Evolutionary conservation across 1,140 invertebrate species (phyloP), one percentile per base, ranked within the genome.

Genomic region (Cydia fagiglandana): DNA sequence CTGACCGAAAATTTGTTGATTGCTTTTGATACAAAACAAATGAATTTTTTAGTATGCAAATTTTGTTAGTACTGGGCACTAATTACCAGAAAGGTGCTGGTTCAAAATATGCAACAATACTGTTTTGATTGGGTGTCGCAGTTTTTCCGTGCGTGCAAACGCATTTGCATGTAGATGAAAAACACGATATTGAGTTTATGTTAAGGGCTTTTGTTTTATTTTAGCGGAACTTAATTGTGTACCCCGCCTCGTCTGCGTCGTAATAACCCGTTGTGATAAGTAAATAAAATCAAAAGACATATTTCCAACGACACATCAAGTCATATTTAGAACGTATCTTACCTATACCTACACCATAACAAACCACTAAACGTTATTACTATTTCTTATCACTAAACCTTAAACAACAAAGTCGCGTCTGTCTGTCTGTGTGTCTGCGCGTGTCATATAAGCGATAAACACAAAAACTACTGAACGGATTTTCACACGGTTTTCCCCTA

Each of bases 131-230:
- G 66, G 66, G 15, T 17, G 34, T 17, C 66, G n/a, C 34, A 70
- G 34, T 70, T 70, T 70, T 70, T 70, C 34, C 66, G 20, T 68
- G 50, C 50, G 56, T 61, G 38, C 66, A 45, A 34, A 41, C 66
- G 34, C n/a, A 70, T 70, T 70, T 70, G 66, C 66, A 70, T 70
- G 24, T 70, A 70, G 34, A 70, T 70, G 34, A 70, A 61, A 41
- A 10, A 41, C 34, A 17, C 66, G 66, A 68, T 68, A 68, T 68
- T 68, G 28, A 34, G 4, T 56, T 17, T 56, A 56, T n/a, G 17
- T 61, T 24, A 61, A 61, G 56, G 56, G 15, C 7, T 61, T 9
- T 24, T 24, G 9, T 24, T 61, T 20, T 24, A 24, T 20, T 17
- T 24, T 61, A 20, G 10, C 56, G 17, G 20, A 24, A 24, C n/a